Evolutionary conservation across 1,140 invertebrate species (phyloP).

Genomic region (Pseudomyrmex cubaensis): DNA sequence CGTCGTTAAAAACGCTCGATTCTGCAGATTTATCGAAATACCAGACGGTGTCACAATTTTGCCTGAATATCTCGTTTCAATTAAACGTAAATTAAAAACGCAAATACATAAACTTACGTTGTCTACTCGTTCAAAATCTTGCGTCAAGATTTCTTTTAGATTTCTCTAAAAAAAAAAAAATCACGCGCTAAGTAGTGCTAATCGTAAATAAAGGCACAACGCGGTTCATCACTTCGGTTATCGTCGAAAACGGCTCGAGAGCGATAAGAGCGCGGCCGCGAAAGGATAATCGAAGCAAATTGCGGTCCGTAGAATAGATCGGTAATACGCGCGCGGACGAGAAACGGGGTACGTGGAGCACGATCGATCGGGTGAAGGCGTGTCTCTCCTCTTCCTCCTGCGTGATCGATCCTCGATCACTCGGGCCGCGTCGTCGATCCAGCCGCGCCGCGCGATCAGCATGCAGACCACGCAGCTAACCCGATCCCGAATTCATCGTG

Average conservation of each 20-base stretch:
- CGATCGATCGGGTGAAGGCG: conserved; percentile 59
- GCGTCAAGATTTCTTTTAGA: too few species aligned
- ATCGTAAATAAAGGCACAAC: neutral
- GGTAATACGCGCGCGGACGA: conserved; percentile 47
- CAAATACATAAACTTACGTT: too few species aligned
- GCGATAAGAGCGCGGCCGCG: conserved; percentile 47
- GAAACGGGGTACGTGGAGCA: neutral
- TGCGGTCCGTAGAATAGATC: conserved; percentile 46
- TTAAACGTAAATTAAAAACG: too few species aligned
- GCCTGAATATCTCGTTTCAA: neutral
- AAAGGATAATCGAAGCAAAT: conserved; percentile 59
- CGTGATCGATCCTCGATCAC: conserved; percentile 64
- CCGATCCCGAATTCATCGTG: conserved; percentile 81
- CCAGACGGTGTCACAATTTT: neutral
- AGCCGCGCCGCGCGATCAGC: conserved; percentile 55
- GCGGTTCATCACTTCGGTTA: conserved; percentile 43
- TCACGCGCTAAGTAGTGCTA: neutral
- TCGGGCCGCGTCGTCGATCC: conserved; percentile 66
- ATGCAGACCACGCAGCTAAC: conserved; percentile 78
- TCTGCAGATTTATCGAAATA: neutral
- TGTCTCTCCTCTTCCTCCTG: conserved; percentile 46
- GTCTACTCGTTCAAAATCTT: too few species aligned
- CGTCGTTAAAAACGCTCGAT: neutral
- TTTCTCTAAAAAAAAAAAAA: too few species aligned
- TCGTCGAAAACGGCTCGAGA: conserved; percentile 21